Evolutionary conservation across 2,888 invertebrate species (phyloP), one percentile per base, ranked within the genome.

Genomic region (Cephus nigrinus): DNA sequence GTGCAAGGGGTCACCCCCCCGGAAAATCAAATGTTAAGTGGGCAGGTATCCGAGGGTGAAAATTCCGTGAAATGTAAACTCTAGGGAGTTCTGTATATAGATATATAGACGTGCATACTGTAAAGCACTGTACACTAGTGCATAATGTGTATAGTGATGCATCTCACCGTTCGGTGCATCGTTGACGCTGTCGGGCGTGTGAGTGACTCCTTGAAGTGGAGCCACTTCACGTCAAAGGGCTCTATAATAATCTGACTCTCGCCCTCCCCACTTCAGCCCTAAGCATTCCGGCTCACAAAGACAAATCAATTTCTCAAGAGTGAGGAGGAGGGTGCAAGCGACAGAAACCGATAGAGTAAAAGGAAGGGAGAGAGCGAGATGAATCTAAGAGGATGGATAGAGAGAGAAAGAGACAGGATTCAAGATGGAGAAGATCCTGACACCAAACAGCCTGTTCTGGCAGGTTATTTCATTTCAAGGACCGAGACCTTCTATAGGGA

Each of bases 201-300:
- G 55, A 55, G 55, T 55, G 55, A 55, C 55, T 55, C 55, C 55
- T 55, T 55, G 55, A 55, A 55, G 55, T 55, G 32, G 71, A 71
- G 84, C 84, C 87, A 87, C 86, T 87, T 82, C 78, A 81, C 82
- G 86, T 84, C 84, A 84, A 82, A 86, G 84, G 78, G 71, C 77
- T 73, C 75, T 71, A 71, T 71, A 71, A 71, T 71, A 71, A 71
- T 71, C 68, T 35, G 30, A 31, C 73, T 73, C 76, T 76, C 73
- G 34, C 74, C 71, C 74, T 77, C 75, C 32, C 71, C 32, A 32
- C 34, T 69, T 74, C 76, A 77, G 74, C 32, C 55, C 71, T 30
- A 72, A 75, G 68, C 78, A 68, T 55, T 71, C 72, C 71, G 69
- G 75, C 78, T 71, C 31, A 75, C 75, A 78, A 73, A 75, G 78